phyloP scores from a whole-genome alignment of 1,140 invertebrate genomes.

The Cherax destructor region DNA sequence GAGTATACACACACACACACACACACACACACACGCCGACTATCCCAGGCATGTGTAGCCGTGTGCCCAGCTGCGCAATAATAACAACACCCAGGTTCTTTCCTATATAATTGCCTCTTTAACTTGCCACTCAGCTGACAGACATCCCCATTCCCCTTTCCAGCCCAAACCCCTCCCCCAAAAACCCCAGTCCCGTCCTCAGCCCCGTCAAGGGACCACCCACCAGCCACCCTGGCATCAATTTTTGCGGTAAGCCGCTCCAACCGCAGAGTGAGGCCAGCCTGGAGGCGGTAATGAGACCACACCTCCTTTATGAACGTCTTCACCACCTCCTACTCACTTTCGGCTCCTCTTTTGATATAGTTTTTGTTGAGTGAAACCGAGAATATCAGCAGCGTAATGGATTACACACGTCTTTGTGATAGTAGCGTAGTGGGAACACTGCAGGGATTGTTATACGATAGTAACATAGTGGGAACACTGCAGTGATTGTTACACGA shows the following conservation, averaged over 20 bases:
- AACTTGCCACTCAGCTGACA: neutral
- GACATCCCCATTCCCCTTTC: neutral
- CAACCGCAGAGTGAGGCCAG: neutral
- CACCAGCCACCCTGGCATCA: neutral
- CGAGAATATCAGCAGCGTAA: neutral
- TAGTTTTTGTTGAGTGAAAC: neutral
- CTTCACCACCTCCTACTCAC: neutral
- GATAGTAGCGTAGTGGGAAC: too few relatives aligned
- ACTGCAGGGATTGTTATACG: too few relatives aligned
- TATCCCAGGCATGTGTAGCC: neutral
- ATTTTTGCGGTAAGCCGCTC: neutral
- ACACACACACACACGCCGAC: too few relatives aligned
- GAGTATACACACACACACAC: too few relatives aligned
- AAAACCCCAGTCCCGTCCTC: too few relatives aligned
- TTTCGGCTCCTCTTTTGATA: neutral
- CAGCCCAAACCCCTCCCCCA: too few relatives aligned
- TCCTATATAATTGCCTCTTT: neutral
- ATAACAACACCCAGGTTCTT: neutral
- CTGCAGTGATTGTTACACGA: too few relatives aligned
- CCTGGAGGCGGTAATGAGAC: neutral
- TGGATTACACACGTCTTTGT: too few relatives aligned
- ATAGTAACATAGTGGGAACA: too few relatives aligned
- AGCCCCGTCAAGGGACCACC: neutral
- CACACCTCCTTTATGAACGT: neutral
- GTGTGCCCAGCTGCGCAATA: neutral